Evolutionary conservation across 2,888 invertebrate species (phyloP), one percentile per base, ranked within the genome.

Genomic region (Acronicta leporina): DNA sequence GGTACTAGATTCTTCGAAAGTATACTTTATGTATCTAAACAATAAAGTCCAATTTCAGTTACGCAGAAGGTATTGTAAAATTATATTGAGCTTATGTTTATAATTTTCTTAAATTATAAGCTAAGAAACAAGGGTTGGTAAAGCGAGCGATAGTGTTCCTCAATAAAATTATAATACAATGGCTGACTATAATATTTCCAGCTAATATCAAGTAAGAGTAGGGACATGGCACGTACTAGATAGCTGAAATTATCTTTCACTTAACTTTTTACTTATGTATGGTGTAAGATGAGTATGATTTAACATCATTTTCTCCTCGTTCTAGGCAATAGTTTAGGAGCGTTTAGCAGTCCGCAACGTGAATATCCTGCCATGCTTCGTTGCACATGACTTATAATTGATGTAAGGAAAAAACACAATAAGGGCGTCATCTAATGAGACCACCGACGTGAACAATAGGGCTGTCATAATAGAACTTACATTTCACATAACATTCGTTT

Each of bases 341-440:
- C 83, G 79, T 79, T 85, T 85, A 86, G 80, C 79, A 81, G 75
- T 77, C 73, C 65, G 65, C 61, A 71, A 73, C 71, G 74, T 75
- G 77, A 76, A 62, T 75, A 64, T 75, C 68, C 69, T 62, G 69
- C 73, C 62, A 68, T 65, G 77, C 69, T 77, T 69, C 76, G 77
- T 63, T 80, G 77, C 77, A 79, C 82, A 79, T 81, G 78, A 79
- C 73, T 83, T 83, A 83, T 83, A 83, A 85, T 87, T 88, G 86
- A 84, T 85, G 77, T 79, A 80, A 80, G 76, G 76, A 85, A 85
- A 84, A 85, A 86, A 80, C 49, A 63, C 59, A 66, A 73, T 71
- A 84, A 83, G 83, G 83, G 85, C 86, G 85, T 86, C 81, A 79
- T 85, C 83, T 89, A 90, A 91, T 91, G 87, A 91, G 91, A 90